phyloP scores from a whole-genome alignment of 2,888 invertebrate species.

The Erannis defoliaria region DNA sequence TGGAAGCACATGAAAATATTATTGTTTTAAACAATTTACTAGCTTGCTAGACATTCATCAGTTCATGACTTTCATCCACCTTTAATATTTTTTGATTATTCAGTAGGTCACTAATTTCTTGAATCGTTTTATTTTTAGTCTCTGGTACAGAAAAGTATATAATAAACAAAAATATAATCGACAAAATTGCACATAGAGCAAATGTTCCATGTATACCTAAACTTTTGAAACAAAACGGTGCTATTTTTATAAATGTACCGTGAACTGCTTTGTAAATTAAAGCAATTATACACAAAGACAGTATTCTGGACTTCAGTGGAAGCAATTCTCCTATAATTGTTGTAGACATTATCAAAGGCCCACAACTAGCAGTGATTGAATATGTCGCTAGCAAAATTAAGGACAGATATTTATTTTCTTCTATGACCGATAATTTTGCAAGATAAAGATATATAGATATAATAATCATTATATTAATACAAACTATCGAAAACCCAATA shows the following conservation, averaged over 20 bases:
- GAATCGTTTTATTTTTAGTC: conserved; percentile 60
- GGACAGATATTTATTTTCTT: conserved; percentile 49
- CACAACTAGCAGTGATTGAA: conserved; percentile 55
- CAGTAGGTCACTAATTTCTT: conserved; percentile 53
- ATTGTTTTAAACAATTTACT: no score
- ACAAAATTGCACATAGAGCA: conserved; percentile 47
- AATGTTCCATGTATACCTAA: conserved; percentile 53
- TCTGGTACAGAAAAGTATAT: conserved; percentile 58
- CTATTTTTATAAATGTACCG: conserved; percentile 47
- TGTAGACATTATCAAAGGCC: conserved; percentile 51
- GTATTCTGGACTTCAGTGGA: conserved; percentile 49
- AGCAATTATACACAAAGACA: conserved; percentile 42
- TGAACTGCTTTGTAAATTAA: conserved; percentile 22
- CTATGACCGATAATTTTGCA: conserved; percentile 40
- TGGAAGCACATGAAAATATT: no score
- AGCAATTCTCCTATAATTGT: conserved; percentile 53
- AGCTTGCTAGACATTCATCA: no score
- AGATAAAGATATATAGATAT: conserved; percentile 53
- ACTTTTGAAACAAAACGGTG: conserved; percentile 50
- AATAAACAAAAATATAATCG: conserved; percentile 38
- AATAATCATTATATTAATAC: conserved; percentile 47
- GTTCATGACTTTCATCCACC: conserved; percentile 14
- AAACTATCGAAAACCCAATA: conserved; percentile 44
- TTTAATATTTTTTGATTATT: conserved; percentile 12
- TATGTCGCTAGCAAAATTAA: conserved; percentile 47